A percentile compares a stretch with the other conserved stretches of the same genome.
Conservation (phyloP, 2,797 vertebrate species). For the Leuciscus waleckii region DNA sequence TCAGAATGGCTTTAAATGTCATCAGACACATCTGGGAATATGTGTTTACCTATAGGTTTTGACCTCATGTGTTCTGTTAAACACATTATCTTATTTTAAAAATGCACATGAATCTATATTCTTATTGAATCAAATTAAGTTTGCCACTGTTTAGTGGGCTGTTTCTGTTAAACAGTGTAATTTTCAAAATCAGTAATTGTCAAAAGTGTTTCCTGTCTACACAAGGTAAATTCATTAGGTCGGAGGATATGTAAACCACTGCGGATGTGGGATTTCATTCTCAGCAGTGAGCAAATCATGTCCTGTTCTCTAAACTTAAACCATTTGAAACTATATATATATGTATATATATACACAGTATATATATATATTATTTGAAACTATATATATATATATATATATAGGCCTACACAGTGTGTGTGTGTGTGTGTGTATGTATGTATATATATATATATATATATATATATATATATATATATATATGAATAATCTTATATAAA, state of each 20-base stretch:
- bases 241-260: background rate
- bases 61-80: constrained; percentile 38
- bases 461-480: no score
- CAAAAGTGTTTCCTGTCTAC: constrained; percentile 4
- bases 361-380: no score
- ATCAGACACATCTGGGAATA: constrained; percentile 24
- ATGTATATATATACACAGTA: no score
- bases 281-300: constrained; percentile 3
- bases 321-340: background rate
- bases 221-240: constrained; percentile 37
- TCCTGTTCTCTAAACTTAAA: constrained; percentile 11
- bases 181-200: background rate
- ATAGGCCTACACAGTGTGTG: no score
- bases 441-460: no score
- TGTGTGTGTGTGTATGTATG: no score
- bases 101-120: background rate
- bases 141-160: background rate
- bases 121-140: background rate
- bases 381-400: no score
- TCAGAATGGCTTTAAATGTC: constrained; percentile 13
- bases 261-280: constrained; percentile 8
- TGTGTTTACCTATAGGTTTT: constrained; percentile 5
- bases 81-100: constrained; percentile 35
- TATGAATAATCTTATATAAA: no score
- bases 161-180: background rate